Conservation (phyloP, 1,140 invertebrate species). For the Riptortus pedestris region DNA sequence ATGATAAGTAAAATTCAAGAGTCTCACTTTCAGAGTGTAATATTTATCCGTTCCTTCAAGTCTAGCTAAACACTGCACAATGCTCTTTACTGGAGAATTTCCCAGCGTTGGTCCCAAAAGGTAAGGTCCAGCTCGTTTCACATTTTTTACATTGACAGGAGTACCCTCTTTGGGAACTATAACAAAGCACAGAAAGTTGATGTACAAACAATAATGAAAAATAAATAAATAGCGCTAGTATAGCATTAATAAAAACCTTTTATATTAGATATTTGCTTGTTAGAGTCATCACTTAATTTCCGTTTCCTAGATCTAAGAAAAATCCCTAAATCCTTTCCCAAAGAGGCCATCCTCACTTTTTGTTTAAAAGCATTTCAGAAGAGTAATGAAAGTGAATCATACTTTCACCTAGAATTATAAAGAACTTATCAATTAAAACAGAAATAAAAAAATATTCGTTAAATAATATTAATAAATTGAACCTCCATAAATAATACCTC, state of each 20-base stretch:
- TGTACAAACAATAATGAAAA: neutral
- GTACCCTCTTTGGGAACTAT: neutral
- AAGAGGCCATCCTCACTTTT: too few species aligned
- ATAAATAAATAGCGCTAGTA: neutral
- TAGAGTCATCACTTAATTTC: neutral
- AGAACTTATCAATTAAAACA: too few species aligned
- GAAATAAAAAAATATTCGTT: too few species aligned
- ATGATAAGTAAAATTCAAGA: neutral
- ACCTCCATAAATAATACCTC: too few species aligned
- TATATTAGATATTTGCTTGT: neutral
- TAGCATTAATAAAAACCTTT: neutral
- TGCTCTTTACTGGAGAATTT: conserved; percentile 64
- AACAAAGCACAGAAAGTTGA: neutral
- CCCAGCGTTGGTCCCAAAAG: conserved; percentile 60
- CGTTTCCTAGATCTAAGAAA: neutral
- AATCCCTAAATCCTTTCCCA: too few species aligned
- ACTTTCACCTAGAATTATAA: too few species aligned
- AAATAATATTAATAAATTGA: too few species aligned
- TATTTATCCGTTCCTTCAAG: conserved; percentile 63
- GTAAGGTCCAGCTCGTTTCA: conserved; percentile 57
- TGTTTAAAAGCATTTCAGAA: too few species aligned
- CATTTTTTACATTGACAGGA: neutral
- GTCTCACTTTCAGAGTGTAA: conserved; percentile 61
- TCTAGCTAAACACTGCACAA: conserved; percentile 66
- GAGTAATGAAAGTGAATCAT: too few species aligned